phyloP scores from a whole-genome alignment of 2,888 invertebrate species.

The Ophion obscuratus region DNA sequence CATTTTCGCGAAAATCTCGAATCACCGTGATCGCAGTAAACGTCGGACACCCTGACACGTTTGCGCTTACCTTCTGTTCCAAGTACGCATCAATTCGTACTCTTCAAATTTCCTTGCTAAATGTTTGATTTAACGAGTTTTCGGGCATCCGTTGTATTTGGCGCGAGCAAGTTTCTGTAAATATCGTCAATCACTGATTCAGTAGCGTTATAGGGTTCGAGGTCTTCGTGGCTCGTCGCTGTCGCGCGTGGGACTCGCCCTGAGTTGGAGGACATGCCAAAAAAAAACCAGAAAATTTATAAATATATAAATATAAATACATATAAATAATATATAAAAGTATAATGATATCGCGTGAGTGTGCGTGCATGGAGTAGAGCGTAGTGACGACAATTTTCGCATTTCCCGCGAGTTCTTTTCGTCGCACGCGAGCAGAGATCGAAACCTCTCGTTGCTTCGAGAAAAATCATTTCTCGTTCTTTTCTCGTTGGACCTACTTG shows the following conservation, averaged over 20 bases:
- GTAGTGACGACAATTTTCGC: background rate
- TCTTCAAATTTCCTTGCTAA: background rate
- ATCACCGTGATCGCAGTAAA: background rate
- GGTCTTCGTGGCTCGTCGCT: slow-evolving; percentile 65
- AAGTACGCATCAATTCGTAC: background rate
- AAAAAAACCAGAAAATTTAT: slow-evolving; percentile 78
- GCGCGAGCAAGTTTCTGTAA: slow-evolving; percentile 56
- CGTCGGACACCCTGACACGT: slow-evolving; percentile 6
- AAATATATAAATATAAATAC: slow-evolving; percentile 59
- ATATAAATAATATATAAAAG: slow-evolving; percentile 52
- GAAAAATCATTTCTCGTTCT: no score
- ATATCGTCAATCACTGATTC: slow-evolving; percentile 44
- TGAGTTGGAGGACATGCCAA: slow-evolving; percentile 82
- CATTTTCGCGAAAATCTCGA: background rate
- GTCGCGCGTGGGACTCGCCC: slow-evolving; percentile 67
- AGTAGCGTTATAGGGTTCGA: slow-evolving; percentile 54
- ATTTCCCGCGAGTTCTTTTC: background rate
- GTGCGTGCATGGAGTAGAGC: background rate
- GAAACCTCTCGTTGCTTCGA: no score
- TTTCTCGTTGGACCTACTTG: no score
- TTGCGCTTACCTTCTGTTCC: slow-evolving; percentile 22
- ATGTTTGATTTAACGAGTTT: background rate
- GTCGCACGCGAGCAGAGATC: no score
- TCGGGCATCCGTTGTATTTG: slow-evolving; percentile 1
- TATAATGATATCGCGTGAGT: slow-evolving; percentile 13